Evolutionary conservation across 2,113 vertebrate genomes (phyloP), one percentile per base, ranked within the genome.

Genomic region (Albula glossodonta): DNA sequence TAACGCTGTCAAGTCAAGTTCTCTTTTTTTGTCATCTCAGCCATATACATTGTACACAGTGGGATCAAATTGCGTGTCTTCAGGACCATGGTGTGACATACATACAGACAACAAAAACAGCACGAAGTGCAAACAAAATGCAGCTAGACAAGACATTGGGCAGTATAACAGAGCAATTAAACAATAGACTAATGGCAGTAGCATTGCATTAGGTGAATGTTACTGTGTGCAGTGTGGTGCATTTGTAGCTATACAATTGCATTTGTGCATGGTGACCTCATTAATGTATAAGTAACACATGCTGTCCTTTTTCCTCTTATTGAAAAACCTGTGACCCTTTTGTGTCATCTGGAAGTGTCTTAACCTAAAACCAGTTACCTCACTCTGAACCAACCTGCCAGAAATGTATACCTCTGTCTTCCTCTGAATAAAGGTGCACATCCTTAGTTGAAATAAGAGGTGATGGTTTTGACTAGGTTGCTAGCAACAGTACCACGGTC

Each of bases 371-470:
- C 70, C 63, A 70, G 63, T 70, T 22, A n/a, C 63, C 70, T 74
- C 70, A 74, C 70, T 74, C 10, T 25, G n/a, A 74, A 74, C 10
- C 70, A 74, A 74, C 70, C 25, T 25, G 70, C n/a, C 70, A 25
- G 70, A 66, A 66, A 74, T 74, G 31, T 41, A 31, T 74, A 74
- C 70, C 70, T 74, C 70, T 74, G 70, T 74, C 70, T 31, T 74
- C 70, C 25, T 74, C 70, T 74, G n/a, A 31, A 74, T 74, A 8
- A 63, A 63, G 70, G n/a, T 74, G 31, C 60, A 66, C 60, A 66
- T 22, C 60, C 60, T 66, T 74, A n/a, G 70, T 31, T 66, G 60
- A 74, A 31, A 9, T n/a, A 74, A 74, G 22, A 31, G n/a, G 25
- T 9, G n/a, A n/a, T 4, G 70, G 31, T 22, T 74, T 10, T 74